A percentile compares a stretch with the other conserved stretches of the same genome.
Evolutionary conservation across 2,888 invertebrate species (phyloP).

Genomic region (Xanthorhoe designata): DNA sequence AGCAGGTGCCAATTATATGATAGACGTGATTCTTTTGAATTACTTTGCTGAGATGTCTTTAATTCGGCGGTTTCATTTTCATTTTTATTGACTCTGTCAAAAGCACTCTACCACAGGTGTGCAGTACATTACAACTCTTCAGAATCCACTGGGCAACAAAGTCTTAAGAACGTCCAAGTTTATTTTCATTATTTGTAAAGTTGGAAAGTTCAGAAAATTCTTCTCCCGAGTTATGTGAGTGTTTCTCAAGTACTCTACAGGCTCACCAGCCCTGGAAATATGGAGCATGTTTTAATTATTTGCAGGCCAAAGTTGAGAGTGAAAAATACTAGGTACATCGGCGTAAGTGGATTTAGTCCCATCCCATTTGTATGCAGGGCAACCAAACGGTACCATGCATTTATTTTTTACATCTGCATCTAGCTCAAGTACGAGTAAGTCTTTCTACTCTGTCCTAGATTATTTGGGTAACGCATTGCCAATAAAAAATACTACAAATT

Average conservation of each 20-base stretch:
- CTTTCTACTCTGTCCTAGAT: no score
- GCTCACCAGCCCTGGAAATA: constrained; percentile 1
- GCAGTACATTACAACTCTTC: constrained; percentile 4
- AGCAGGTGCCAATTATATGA: no score
- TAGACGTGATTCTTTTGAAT: no score
- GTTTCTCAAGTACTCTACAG: constrained; percentile 17
- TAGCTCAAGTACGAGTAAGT: no score
- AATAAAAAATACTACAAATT: no score
- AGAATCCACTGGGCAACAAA: constrained; percentile 6
- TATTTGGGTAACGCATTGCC: no score
- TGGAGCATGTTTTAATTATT: constrained; percentile 17
- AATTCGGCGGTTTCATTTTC: not conserved
- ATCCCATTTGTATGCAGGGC: not conserved
- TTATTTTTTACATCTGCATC: no score
- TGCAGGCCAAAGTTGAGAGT: not conserved
- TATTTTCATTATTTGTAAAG: constrained; percentile 29
- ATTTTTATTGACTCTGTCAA: not conserved
- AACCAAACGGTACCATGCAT: not conserved
- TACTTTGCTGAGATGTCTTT: not conserved
- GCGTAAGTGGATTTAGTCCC: not conserved
- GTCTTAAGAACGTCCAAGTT: constrained; percentile 20
- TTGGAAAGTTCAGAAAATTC: constrained; percentile 25
- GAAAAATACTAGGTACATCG: not conserved
- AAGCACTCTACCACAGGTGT: constrained; percentile 1
- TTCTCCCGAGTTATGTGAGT: constrained; percentile 29